Percentiles rank a stretch among this genome's conserved stretches.
Evolutionary conservation across 2,113 vertebrate species (phyloP).

Genomic region (Cyanoderma ruficeps): DNA sequence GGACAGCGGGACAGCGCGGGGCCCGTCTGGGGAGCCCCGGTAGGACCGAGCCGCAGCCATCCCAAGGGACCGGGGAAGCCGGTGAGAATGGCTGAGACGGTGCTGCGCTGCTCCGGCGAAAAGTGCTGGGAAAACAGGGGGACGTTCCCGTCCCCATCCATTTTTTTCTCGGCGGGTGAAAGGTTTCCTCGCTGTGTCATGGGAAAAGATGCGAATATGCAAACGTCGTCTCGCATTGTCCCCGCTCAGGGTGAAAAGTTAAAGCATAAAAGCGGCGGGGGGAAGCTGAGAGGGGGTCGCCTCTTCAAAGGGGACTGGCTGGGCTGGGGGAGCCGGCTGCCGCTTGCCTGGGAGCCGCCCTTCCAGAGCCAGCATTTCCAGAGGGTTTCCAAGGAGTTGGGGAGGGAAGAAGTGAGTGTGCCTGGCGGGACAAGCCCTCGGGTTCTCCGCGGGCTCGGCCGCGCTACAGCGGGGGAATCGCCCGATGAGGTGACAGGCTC

Average conservation of each 20-base stretch:
- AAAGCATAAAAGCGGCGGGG: constrained; percentile 50
- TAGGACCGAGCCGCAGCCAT: neutral
- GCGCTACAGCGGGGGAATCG: neutral
- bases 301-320: constrained; percentile 57
- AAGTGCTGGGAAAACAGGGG: neutral
- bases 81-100: neutral
- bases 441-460: neutral
- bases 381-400: neutral
- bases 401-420: neutral
- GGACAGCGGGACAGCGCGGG: too few relatives aligned
- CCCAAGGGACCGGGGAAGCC: neutral
- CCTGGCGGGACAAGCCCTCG: neutral
- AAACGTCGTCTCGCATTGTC: constrained; percentile 45
- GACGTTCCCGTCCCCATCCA: neutral
- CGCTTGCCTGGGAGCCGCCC: neutral
- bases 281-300: constrained; percentile 4
- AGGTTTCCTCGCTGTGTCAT: constrained; percentile 35
- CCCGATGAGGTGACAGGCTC: neutral
- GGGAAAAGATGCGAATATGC: constrained; percentile 63
- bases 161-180: neutral
- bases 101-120: neutral
- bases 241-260: constrained; percentile 64
- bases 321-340: neutral
- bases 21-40: neutral
- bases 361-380: neutral